phyloP scores from a whole-genome alignment of 2,113 vertebrate genomes.

The Protobothrops mucrosquamatus region DNA sequence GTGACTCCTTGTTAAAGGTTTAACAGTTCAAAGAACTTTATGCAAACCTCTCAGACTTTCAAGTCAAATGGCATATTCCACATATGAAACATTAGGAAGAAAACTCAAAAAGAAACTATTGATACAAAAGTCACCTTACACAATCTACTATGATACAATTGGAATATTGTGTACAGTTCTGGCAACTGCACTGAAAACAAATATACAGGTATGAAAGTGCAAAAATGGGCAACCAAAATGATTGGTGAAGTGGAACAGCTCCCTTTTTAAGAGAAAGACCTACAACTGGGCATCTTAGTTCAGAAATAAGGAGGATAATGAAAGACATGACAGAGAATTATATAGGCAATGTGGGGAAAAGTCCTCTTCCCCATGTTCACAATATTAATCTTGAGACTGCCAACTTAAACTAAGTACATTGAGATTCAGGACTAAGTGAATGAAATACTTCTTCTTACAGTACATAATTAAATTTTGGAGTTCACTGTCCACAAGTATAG shows the following conservation, averaged over 20 bases:
- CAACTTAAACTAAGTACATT: not conserved
- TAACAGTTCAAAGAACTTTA: not conserved
- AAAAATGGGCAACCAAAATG: not conserved
- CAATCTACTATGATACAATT: not conserved
- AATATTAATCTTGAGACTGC: not conserved
- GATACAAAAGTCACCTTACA: not conserved
- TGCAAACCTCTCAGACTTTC: not conserved
- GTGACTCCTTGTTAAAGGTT: not conserved
- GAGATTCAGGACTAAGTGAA: not conserved
- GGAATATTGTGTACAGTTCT: not conserved
- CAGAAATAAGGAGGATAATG: not conserved
- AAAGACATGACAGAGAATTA: not conserved
- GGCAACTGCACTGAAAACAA: not conserved
- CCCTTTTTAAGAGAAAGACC: not conserved
- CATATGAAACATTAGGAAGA: not conserved
- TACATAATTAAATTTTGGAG: not conserved
- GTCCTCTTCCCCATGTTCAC: not conserved
- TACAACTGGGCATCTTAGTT: not conserved
- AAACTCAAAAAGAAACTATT: not conserved
- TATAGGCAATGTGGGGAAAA: not conserved
- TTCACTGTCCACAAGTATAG: not conserved
- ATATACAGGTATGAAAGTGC: not conserved
- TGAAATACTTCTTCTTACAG: not conserved
- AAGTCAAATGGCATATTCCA: not conserved
- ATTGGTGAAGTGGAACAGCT: not conserved